These are phyloP conservation scores for Anagyrus pseudococci DNA, from an alignment of 2,888 invertebrate genomes.

Conservation along the genomic window DNA sequence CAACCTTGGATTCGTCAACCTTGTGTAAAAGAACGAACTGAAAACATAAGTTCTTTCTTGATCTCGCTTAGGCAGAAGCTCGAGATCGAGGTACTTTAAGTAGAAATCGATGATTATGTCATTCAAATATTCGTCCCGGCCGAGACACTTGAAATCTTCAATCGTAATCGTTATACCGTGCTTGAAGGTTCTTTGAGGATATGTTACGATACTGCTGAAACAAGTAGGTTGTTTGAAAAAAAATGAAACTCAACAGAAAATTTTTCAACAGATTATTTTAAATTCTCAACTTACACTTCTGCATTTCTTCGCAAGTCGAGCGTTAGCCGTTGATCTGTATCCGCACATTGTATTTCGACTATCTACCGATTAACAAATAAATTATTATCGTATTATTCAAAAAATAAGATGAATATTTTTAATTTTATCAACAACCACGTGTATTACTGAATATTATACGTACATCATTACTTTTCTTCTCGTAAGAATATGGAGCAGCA, in stretches of 20 bases:
- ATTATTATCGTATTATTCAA: too few relatives aligned
- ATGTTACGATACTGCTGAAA: slow-evolving; percentile 53
- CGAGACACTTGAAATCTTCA: slow-evolving; percentile 89
- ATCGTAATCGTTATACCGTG: slow-evolving; percentile 88
- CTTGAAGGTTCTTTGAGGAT: slow-evolving; percentile 80
- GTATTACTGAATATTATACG: neutral
- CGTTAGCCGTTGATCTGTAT: neutral
- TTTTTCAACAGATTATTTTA: neutral
- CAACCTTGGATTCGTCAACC: slow-evolving; percentile 72
- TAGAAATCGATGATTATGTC: slow-evolving; percentile 98
- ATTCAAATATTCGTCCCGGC: slow-evolving; percentile 91
- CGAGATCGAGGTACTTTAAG: slow-evolving; percentile 81
- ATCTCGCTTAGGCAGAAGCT: slow-evolving; percentile 73
- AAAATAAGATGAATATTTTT: neutral
- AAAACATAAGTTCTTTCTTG: slow-evolving; percentile 88
- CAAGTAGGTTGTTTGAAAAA: too few relatives aligned
- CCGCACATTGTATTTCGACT: too few relatives aligned
- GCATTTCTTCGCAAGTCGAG: slow-evolving; percentile 5
- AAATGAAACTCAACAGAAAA: too few relatives aligned
- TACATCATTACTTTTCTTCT: neutral
- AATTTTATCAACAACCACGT: neutral
- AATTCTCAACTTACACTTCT: neutral
- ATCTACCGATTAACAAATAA: too few relatives aligned
- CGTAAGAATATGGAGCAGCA: neutral
- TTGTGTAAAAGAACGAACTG: slow-evolving; percentile 94